phyloP scores from a whole-genome alignment of 92 coral and sea anemone genomes.

The Heliopora coerulea region DNA sequence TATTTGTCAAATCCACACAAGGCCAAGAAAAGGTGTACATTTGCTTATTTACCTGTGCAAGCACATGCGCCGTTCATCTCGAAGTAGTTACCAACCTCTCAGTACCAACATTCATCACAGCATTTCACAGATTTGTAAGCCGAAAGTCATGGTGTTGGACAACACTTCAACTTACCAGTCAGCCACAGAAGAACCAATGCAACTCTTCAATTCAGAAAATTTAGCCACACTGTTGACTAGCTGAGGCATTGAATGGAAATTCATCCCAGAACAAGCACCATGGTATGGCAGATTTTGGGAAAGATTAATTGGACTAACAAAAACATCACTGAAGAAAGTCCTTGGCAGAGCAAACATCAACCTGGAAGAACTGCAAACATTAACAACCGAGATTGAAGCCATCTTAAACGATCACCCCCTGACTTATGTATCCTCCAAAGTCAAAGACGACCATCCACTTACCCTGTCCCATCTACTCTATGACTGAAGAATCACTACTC shows the following conservation, averaged over 20 bases:
- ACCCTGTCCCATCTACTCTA: constrained; percentile 43
- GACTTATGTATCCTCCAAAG: constrained; percentile 28
- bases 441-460: constrained; percentile 36
- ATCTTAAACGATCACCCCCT: constrained; percentile 35
- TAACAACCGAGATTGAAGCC: constrained; percentile 40
- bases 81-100: constrained; percentile 16
- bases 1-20: neutral
- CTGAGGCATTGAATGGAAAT: constrained; percentile 41
- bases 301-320: constrained; percentile 37
- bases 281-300: constrained; percentile 58
- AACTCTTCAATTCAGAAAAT: constrained; percentile 24
- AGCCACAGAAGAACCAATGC: constrained; percentile 7
- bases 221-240: constrained; percentile 11
- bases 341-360: constrained; percentile 44
- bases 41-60: constrained; percentile 31
- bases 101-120: constrained; percentile 3
- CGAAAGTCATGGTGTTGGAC: constrained; percentile 10
- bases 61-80: constrained; percentile 14
- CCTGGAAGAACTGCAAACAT: constrained; percentile 44
- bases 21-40: constrained; percentile 12
- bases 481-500: constrained; percentile 8
- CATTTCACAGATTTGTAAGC: constrained; percentile 7
- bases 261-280: constrained; percentile 45
- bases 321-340: constrained; percentile 36
- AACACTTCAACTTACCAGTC: constrained; percentile 23